These are phyloP conservation scores for Schrankia costaestrigalis DNA, from an alignment of 2,888 invertebrate species.

Conservation along the genomic window DNA sequence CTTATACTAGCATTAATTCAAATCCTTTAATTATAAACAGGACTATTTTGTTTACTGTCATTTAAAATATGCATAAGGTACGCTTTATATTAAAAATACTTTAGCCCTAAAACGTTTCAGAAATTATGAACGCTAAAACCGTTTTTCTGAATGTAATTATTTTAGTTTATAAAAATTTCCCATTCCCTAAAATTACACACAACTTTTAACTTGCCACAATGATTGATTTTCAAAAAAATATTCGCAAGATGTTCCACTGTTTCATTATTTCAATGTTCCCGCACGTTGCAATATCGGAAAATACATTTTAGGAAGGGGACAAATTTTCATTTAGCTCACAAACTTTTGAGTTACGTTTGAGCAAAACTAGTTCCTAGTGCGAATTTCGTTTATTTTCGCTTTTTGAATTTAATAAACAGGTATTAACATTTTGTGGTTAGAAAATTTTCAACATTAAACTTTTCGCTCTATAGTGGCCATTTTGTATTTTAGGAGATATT, in stretches of 20 bases:
- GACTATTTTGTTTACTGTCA: conserved; percentile 31
- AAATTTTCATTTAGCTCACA: conserved; percentile 24
- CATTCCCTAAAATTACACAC: no score
- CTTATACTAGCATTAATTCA: conserved; percentile 23
- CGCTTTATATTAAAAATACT: no score
- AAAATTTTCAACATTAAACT: conserved; percentile 2
- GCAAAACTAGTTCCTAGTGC: conserved; percentile 11
- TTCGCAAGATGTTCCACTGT: no score
- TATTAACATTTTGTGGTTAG: conserved; percentile 19
- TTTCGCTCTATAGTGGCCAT: no score
- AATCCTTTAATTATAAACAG: conserved; percentile 57
- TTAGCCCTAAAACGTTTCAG: no score
- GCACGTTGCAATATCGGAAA: conserved; percentile 4
- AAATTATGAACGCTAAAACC: no score
- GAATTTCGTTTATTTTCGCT: conserved; percentile 18
- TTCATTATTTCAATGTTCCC: conserved; percentile 2
- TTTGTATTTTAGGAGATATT: no score
- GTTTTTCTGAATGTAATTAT: no score
- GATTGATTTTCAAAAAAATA: no score
- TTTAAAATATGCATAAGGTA: no score
- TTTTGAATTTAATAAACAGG: conserved; percentile 22
- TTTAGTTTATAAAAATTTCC: no score
- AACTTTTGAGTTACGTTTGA: conserved; percentile 22
- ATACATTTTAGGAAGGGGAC: conserved; percentile 16
- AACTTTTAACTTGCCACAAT: no score